phyloP scores from a whole-genome alignment of 37 sponge, comb jelly and placozoan species.

The Dysidea cf. avara region DNA sequence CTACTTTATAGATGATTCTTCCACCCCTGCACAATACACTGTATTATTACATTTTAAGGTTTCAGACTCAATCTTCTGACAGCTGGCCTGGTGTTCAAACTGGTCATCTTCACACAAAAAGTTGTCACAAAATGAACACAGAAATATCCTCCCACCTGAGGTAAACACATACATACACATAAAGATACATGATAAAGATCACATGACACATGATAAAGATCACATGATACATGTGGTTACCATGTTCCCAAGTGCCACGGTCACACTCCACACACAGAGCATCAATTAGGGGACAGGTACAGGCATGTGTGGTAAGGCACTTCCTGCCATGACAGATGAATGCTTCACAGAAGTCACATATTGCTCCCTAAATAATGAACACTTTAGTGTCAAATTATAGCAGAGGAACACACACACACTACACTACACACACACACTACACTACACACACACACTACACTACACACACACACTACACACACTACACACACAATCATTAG shows the following conservation, averaged over 20 bases:
- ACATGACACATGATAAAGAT: background rate
- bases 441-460: no score
- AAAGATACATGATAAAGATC: background rate
- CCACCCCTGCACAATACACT: background rate
- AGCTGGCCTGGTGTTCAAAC: constrained; percentile 99
- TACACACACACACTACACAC: no score
- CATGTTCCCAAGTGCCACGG: constrained; percentile 94
- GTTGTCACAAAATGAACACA: constrained; percentile 84
- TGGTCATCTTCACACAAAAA: constrained; percentile 98
- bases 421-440: no score
- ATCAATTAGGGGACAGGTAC: constrained; percentile 88
- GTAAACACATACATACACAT: constrained; percentile 16
- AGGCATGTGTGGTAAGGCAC: constrained; percentile 96
- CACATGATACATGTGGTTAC: constrained; percentile 22
- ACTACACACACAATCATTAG: no score
- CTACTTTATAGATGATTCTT: no score
- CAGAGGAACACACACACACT: background rate
- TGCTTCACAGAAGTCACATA: constrained; percentile 99
- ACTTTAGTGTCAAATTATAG: no score
- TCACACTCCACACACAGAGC: constrained; percentile 88
- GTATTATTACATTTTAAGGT: constrained; percentile 80
- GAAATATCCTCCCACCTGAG: constrained; percentile 91
- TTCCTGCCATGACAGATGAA: constrained; percentile 96
- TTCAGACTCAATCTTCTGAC: constrained; percentile 90
- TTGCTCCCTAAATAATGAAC: constrained; percentile 85